phyloP scores from a whole-genome alignment of 2,888 invertebrate species.

The Liopterus haemorrhoidalis region DNA sequence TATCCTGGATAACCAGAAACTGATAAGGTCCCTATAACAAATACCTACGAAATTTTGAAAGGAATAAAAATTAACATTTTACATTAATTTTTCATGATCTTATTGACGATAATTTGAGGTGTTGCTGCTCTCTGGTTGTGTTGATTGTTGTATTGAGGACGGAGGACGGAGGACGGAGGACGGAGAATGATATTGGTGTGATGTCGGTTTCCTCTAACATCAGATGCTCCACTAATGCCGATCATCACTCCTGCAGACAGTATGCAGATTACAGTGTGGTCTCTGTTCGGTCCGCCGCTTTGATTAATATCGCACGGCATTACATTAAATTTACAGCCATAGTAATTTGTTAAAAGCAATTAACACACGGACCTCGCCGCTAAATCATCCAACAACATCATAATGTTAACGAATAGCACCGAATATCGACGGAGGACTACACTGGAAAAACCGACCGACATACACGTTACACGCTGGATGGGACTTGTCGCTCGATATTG shows the following conservation, averaged over 20 bases:
- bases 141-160: slow-evolving; percentile 9
- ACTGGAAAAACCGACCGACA: too few relatives aligned
- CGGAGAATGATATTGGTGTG: slow-evolving; percentile 5
- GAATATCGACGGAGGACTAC: neutral
- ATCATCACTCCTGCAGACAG: slow-evolving; percentile 2
- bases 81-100: too few relatives aligned
- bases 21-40: too few relatives aligned
- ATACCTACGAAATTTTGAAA: too few relatives aligned
- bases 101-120: too few relatives aligned
- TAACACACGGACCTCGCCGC: slow-evolving; percentile 38
- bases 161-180: neutral
- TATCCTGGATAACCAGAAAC: too few relatives aligned
- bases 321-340: slow-evolving; percentile 37
- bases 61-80: too few relatives aligned
- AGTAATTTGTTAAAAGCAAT: slow-evolving; percentile 40
- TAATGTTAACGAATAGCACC: slow-evolving; percentile 14
- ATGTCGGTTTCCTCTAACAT: slow-evolving; percentile 2
- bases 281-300: slow-evolving; percentile 23
- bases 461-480: too few relatives aligned
- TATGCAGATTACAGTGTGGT: slow-evolving; percentile 14
- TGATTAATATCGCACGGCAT: slow-evolving; percentile 34
- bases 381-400: slow-evolving; percentile 27
- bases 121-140: too few relatives aligned
- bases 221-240: neutral
- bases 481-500: too few relatives aligned